Conservation (phyloP, 1,140 invertebrate species). For the Drosophila oshimai region DNA sequence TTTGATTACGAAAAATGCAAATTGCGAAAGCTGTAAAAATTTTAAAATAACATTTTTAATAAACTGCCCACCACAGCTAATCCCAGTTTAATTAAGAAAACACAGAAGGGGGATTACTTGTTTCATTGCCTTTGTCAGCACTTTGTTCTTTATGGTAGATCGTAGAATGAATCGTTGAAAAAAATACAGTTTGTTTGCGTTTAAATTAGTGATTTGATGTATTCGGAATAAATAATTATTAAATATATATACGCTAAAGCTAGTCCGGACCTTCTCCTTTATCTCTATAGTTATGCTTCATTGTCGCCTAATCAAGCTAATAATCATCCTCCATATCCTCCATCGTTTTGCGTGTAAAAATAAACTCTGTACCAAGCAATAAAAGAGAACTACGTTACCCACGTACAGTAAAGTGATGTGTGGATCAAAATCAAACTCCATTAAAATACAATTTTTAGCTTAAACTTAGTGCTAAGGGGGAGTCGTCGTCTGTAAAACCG, state of each 20-base stretch:
- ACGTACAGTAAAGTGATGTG: conserved; percentile 18
- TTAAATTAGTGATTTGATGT: conserved; percentile 30
- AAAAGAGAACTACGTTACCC: neutral
- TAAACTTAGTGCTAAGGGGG: neutral
- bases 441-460: neutral
- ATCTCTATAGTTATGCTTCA: conserved; percentile 32
- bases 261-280: conserved; percentile 29
- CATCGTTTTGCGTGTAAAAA: conserved; percentile 33
- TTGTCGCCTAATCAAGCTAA: neutral
- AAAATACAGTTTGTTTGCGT: conserved; percentile 56
- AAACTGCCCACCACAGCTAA: conserved; percentile 6
- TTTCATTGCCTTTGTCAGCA: conserved; percentile 24
- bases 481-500: neutral
- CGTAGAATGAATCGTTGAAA: conserved; percentile 45
- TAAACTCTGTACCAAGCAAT: conserved; percentile 59
- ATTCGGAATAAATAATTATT: conserved; percentile 38
- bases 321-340: conserved; percentile 5
- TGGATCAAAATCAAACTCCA: too few relatives aligned
- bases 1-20: conserved; percentile 49
- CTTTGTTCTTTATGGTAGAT: conserved; percentile 32
- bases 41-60: conserved; percentile 54
- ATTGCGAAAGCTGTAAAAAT: conserved; percentile 22
- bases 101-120: conserved; percentile 1
- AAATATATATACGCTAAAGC: conserved; percentile 66
- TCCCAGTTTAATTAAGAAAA: conserved; percentile 12